Evolutionary conservation across 2,113 vertebrate species (phyloP).

Genomic region (Rhizomys pruinosus): DNA sequence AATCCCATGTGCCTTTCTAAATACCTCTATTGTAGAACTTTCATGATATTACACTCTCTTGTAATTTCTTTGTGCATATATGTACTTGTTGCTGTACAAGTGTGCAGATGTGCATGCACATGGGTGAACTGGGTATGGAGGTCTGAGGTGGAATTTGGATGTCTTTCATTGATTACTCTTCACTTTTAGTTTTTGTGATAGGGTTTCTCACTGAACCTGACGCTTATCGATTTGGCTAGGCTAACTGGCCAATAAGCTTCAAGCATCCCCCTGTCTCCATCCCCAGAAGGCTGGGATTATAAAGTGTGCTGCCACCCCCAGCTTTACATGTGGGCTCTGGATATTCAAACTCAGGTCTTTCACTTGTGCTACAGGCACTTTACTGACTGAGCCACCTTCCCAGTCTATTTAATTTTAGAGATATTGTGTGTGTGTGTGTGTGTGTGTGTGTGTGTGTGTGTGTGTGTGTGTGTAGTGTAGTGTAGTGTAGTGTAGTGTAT

Average conservation of each 20-base stretch:
- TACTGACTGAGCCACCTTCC: neutral
- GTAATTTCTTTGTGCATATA: neutral
- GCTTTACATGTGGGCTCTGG: too few species aligned
- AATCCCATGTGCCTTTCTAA: conserved; percentile 17
- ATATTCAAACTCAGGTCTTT: neutral
- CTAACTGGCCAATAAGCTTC: neutral
- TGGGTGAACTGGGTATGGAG: neutral
- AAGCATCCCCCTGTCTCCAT: neutral
- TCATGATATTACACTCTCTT: neutral
- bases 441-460: too few species aligned
- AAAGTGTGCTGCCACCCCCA: neutral
- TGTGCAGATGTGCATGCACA: neutral
- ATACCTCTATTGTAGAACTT: neutral
- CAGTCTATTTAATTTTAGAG: too few species aligned
- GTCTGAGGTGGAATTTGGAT: neutral
- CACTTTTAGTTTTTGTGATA: neutral
- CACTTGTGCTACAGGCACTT: neutral
- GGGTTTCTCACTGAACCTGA: neutral
- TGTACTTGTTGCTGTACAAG: neutral
- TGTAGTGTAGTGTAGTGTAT: too few species aligned
- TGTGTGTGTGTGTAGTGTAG: too few species aligned
- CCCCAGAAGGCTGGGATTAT: neutral
- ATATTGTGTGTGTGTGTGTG: too few species aligned
- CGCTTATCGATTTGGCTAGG: neutral
- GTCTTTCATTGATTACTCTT: neutral